Conservation (phyloP, 1,140 invertebrate genomes). For the Drosophila triauraria region DNA sequence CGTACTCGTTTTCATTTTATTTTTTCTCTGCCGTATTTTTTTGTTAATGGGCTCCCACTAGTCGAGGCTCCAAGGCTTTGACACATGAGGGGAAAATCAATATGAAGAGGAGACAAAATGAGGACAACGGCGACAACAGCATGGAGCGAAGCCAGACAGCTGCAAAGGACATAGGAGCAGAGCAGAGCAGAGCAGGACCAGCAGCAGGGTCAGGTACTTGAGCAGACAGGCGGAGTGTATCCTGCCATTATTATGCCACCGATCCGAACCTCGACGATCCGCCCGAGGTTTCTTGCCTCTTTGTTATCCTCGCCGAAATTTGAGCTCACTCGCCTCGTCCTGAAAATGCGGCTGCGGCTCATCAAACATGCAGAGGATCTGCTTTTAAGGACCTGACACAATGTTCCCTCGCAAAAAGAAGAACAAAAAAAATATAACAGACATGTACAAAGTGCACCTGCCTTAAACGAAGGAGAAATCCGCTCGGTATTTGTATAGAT, state of each 20-base stretch:
- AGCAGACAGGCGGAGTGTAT: constrained; percentile 22
- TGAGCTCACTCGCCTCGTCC: constrained; percentile 42
- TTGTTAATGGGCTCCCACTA: constrained; percentile 49
- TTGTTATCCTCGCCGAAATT: constrained; percentile 54
- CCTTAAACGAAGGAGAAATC: constrained; percentile 23
- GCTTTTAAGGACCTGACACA: constrained; percentile 34
- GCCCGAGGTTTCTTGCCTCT: constrained; percentile 20
- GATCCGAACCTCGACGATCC: constrained; percentile 33
- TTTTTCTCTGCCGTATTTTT: constrained; percentile 6
- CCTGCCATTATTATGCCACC: constrained; percentile 43
- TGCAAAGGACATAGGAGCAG: constrained; percentile 45
- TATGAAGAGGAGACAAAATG: constrained; percentile 40
- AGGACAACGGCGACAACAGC: constrained; percentile 14
- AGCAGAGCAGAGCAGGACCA: not conserved
- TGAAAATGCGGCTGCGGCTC: constrained; percentile 1
- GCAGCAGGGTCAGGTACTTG: constrained; percentile 53
- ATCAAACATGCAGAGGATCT: constrained; percentile 15
- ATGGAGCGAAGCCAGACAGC: constrained; percentile 34
- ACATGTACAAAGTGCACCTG: constrained; percentile 24
- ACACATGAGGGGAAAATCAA: constrained; percentile 57
- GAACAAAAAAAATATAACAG: constrained; percentile 13
- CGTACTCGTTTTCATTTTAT: constrained; percentile 19
- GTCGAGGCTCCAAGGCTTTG: constrained; percentile 35
- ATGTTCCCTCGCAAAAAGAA: constrained; percentile 14
- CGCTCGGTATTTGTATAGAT: constrained; percentile 21